A percentile compares a stretch with the other conserved stretches of the same genome.
These are phyloP conservation scores for Synergus laeviventris DNA, from an alignment of 2,888 invertebrate species.

Conservation along the genomic window DNA sequence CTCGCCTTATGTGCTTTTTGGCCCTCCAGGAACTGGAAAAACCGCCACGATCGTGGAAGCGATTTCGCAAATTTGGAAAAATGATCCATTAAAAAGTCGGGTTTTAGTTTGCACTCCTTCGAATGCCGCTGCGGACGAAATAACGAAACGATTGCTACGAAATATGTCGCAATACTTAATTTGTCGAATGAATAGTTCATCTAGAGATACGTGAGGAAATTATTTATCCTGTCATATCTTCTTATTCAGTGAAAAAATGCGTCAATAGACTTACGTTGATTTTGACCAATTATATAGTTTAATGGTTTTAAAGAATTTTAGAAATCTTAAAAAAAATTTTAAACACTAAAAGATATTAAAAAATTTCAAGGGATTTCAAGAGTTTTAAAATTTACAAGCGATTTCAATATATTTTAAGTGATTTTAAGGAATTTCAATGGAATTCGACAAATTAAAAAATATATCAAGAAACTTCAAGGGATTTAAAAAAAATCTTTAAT, in stretches of 20 bases:
- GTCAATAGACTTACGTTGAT: too few species aligned
- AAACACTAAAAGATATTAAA: too few species aligned
- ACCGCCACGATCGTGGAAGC: slow-evolving; percentile 51
- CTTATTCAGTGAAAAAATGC: not conserved
- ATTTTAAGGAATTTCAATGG: too few species aligned
- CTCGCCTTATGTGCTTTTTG: slow-evolving; percentile 12
- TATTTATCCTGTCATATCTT: not conserved
- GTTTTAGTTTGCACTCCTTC: slow-evolving; percentile 84
- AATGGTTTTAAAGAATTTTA: not conserved
- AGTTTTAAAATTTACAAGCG: too few species aligned
- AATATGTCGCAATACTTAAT: slow-evolving; percentile 59
- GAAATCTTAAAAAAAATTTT: too few species aligned
- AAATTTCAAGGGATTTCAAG: too few species aligned
- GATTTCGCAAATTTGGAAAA: slow-evolving; percentile 49
- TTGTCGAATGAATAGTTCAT: slow-evolving; percentile 55
- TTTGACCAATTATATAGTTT: too few species aligned
- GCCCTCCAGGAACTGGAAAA: slow-evolving; percentile 54
- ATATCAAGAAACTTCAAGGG: too few species aligned
- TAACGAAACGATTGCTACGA: slow-evolving; percentile 77
- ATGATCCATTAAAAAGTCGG: slow-evolving; percentile 69
- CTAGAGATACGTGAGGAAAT: slow-evolving; percentile 51
- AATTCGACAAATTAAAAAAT: too few species aligned
- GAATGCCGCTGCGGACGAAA: slow-evolving; percentile 85
- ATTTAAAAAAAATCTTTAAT: too few species aligned
- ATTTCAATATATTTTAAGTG: too few species aligned